Percentiles rank a stretch among this genome's conserved stretches.
Evolutionary conservation across 2,797 vertebrate species (phyloP).

Genomic region (Sternarchorhynchus goeldii): DNA sequence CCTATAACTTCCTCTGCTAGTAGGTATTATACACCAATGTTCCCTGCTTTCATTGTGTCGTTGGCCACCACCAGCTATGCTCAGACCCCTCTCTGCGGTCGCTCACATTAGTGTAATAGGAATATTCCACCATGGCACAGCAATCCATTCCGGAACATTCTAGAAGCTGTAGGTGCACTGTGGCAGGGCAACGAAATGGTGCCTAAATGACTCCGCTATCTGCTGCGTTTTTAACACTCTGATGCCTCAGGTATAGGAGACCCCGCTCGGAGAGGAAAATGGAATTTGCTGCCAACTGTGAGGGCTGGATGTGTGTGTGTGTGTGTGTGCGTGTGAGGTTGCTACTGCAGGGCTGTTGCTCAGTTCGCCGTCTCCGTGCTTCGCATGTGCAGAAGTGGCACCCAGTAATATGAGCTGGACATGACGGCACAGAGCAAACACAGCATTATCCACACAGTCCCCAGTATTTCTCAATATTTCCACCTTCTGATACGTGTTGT

Average conservation of each 20-base stretch:
- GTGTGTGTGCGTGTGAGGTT: conserved; percentile 15
- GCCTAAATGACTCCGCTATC: conserved; percentile 62
- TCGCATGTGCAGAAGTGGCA: conserved; percentile 16
- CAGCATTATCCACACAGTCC: background rate
- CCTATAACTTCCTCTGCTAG: background rate
- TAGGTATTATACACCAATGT: conserved; percentile 3
- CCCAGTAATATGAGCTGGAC: background rate
- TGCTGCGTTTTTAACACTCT: conserved; percentile 47
- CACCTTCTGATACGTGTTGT: too few relatives aligned
- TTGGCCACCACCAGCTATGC: background rate
- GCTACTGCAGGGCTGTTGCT: conserved; percentile 1
- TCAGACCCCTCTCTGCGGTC: conserved; percentile 26
- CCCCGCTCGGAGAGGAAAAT: conserved; percentile 65
- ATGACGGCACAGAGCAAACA: background rate
- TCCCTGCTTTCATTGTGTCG: conserved; percentile 7
- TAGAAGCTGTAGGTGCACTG: conserved; percentile 49
- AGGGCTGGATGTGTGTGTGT: conserved; percentile 55
- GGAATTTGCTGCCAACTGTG: conserved; percentile 61
- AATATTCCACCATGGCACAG: conserved; percentile 52
- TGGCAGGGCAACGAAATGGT: conserved; percentile 56
- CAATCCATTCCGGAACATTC: conserved; percentile 46
- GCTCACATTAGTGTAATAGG: conserved; percentile 57
- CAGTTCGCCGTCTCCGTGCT: conserved; percentile 26
- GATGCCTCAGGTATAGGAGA: conserved; percentile 63
- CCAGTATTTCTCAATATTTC: too few relatives aligned